A percentile compares a stretch with the other conserved stretches of the same genome.
These are phyloP conservation scores for Orthonychiurus folsomi DNA, from an alignment of 2,888 invertebrate genomes.

Conservation along the genomic window DNA sequence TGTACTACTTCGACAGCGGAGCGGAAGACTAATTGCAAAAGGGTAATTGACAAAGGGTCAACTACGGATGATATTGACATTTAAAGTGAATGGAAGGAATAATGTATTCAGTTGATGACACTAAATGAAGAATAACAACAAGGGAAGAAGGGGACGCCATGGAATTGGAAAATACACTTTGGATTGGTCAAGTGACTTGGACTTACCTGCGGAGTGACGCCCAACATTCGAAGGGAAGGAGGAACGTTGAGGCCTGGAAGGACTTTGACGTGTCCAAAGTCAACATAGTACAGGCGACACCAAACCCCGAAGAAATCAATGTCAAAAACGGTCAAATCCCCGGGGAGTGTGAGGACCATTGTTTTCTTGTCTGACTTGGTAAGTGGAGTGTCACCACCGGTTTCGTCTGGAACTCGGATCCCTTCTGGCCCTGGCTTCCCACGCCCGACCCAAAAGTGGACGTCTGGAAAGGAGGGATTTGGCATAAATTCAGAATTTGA, in stretches of 20 bases:
- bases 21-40: too few species aligned
- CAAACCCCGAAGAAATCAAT: conserved; percentile 87
- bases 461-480: conserved; percentile 54
- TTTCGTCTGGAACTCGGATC: conserved; percentile 79
- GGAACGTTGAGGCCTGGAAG: conserved; percentile 71
- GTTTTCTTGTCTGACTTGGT: conserved; percentile 75
- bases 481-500: background rate
- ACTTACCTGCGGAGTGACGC: conserved; percentile 88
- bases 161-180: too few species aligned
- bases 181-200: too few species aligned
- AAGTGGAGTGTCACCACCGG: conserved; percentile 65
- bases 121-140: too few species aligned
- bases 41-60: too few species aligned
- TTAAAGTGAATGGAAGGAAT: too few species aligned
- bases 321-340: conserved; percentile 80
- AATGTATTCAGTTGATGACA: too few species aligned
- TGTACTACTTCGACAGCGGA: too few species aligned
- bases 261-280: conserved; percentile 77
- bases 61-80: too few species aligned
- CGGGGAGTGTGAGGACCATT: conserved; percentile 78
- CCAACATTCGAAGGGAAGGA: conserved; percentile 84
- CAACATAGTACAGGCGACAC: conserved; percentile 87
- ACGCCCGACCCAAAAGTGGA: conserved; percentile 86
- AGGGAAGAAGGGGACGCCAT: too few species aligned
- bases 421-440: conserved; percentile 77